Conservation (phyloP, 1,140 invertebrate genomes). For the Drosophila lowei region DNA sequence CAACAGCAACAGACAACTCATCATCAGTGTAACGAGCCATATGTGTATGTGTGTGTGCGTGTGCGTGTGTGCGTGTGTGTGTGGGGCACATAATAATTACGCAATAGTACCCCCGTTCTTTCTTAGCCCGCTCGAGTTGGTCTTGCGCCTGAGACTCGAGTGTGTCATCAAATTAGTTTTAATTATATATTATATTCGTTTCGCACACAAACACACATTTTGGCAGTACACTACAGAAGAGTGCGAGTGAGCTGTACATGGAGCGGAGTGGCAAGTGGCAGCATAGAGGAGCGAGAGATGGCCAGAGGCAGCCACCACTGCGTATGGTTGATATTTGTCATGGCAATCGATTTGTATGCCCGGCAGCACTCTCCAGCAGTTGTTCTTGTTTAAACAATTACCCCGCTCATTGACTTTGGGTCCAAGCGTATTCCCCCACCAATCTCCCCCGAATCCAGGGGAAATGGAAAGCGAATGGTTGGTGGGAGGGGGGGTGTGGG, state of each 20-base stretch:
- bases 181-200: constrained; percentile 56
- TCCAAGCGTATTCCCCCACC: constrained; percentile 1
- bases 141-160: constrained; percentile 27
- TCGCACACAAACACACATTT: constrained; percentile 38
- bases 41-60: constrained; percentile 23
- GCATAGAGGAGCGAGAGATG: neutral
- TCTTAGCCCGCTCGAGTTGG: constrained; percentile 10
- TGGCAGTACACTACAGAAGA: neutral
- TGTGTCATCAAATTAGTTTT: constrained; percentile 60
- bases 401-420: constrained; percentile 33
- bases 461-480: constrained; percentile 13
- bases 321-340: constrained; percentile 55
- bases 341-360: constrained; percentile 52
- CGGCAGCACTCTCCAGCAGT: constrained; percentile 25
- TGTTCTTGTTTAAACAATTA: constrained; percentile 63
- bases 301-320: constrained; percentile 2
- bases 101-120: constrained; percentile 28
- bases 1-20: constrained; percentile 22
- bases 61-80: constrained; percentile 3
- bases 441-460: neutral
- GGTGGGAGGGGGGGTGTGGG: neutral
- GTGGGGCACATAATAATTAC: constrained; percentile 66
- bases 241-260: too few species aligned
- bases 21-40: constrained; percentile 41
- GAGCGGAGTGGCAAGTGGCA: too few species aligned